A percentile compares a stretch with the other conserved stretches of the same genome.
phyloP scores from a whole-genome alignment of 2,113 vertebrate genomes.

The Hyla sarda region DNA sequence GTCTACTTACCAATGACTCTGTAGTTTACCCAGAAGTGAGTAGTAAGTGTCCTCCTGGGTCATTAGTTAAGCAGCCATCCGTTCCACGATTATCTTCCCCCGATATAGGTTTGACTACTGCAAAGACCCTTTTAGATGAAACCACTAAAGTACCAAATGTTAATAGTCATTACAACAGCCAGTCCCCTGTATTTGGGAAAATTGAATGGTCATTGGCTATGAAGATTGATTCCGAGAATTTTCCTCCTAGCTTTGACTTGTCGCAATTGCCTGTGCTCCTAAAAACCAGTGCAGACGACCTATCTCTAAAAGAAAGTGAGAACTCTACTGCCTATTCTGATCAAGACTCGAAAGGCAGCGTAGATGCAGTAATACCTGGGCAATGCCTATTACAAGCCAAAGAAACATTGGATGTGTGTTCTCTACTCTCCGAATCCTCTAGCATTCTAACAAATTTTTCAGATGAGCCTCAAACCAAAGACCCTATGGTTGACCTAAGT shows the following conservation, averaged over 20 bases:
- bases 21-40: too few relatives aligned
- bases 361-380: not conserved
- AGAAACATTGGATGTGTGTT: not conserved
- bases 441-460: not conserved
- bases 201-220: constrained; percentile 80
- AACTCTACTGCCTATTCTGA: constrained; percentile 61
- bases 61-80: not conserved
- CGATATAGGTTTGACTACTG: constrained; percentile 79
- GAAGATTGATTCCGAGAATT: constrained; percentile 74
- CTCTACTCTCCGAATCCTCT: not conserved
- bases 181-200: constrained; percentile 78
- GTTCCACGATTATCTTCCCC: constrained; percentile 38
- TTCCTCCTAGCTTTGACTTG: constrained; percentile 65
- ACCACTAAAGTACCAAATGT: constrained; percentile 73
- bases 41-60: not conserved
- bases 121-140: constrained; percentile 87
- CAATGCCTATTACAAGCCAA: not conserved
- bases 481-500: not conserved
- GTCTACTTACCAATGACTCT: not conserved
- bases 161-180: constrained; percentile 66
- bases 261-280: constrained; percentile 72
- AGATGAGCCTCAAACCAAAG: constrained; percentile 5
- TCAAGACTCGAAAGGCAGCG: not conserved
- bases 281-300: constrained; percentile 65
- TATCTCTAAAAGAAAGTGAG: constrained; percentile 61